These are phyloP conservation scores for Apostichopus californicus DNA, from an alignment of 35 echinoderm and acorn worm species.

Conservation along the genomic window DNA sequence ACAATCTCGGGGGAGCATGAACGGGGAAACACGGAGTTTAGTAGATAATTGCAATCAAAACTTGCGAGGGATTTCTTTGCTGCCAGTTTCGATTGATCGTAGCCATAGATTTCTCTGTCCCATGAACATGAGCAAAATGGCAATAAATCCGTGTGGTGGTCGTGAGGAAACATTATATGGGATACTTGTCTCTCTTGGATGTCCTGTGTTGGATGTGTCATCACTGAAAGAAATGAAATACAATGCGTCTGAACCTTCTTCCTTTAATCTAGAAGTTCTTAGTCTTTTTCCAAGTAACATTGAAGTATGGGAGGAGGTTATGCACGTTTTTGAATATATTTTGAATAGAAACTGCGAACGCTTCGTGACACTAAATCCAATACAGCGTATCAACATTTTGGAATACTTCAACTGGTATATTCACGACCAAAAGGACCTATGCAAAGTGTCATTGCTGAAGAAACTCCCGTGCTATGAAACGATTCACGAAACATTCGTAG, in stretches of 20 bases:
- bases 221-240: slow-evolving; percentile 14
- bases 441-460: not conserved
- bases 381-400: slow-evolving; percentile 2
- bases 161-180: not conserved
- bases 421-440: not conserved
- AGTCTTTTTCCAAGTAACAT: not conserved
- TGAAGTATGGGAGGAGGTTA: not conserved
- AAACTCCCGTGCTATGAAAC: slow-evolving; percentile 63
- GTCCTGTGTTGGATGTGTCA: not conserved
- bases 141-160: not conserved
- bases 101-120: not conserved
- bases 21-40: not conserved
- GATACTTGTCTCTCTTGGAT: not conserved
- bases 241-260: not conserved
- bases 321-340: slow-evolving; percentile 8
- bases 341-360: not conserved
- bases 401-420: not conserved
- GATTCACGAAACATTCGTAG: slow-evolving; percentile 19
- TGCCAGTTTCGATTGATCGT: slow-evolving; percentile 9
- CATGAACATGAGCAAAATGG: not conserved
- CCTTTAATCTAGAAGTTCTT: not conserved
- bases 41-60: not conserved
- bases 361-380: not conserved
- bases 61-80: slow-evolving; percentile 33
- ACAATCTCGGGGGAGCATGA: not conserved